A percentile compares a stretch with the other conserved stretches of the same genome.
These are phyloP conservation scores for Umimayanthus chanpuru DNA, from an alignment of 92 coral and sea anemone species.

Conservation along the genomic window DNA sequence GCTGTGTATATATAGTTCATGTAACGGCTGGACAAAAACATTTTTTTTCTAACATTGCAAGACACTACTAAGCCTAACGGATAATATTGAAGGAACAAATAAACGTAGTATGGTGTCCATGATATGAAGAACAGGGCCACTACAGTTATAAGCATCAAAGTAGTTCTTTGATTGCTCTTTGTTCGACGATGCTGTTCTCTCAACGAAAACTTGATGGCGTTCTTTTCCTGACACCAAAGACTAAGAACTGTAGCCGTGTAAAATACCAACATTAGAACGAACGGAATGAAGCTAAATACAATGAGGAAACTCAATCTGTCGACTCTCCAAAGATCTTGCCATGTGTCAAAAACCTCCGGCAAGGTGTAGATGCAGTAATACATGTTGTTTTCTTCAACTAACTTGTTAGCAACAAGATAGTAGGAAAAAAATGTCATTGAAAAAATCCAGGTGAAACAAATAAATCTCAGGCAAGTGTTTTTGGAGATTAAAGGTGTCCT, in stretches of 20 bases:
- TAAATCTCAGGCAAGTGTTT: slow-evolving; percentile 8
- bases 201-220: not conserved
- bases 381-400: not conserved
- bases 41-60: not conserved
- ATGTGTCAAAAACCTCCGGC: not conserved
- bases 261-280: not conserved
- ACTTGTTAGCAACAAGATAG: not conserved
- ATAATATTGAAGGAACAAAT: not conserved
- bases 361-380: not conserved
- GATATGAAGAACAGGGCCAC: not conserved
- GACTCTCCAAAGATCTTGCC: not conserved
- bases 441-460: not conserved
- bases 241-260: not conserved
- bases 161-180: not conserved
- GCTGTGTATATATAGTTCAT: not conserved
- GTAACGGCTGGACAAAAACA: not conserved
- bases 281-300: not conserved
- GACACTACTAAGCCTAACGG: not conserved
- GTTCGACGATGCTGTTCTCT: not conserved
- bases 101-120: no score
- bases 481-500: not conserved
- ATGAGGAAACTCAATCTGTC: not conserved
- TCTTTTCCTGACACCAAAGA: not conserved
- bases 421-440: not conserved
- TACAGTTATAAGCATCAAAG: not conserved